These are phyloP conservation scores for Aplodontia rufa DNA, from an alignment of 2,113 vertebrate genomes.

Conservation along the genomic window DNA sequence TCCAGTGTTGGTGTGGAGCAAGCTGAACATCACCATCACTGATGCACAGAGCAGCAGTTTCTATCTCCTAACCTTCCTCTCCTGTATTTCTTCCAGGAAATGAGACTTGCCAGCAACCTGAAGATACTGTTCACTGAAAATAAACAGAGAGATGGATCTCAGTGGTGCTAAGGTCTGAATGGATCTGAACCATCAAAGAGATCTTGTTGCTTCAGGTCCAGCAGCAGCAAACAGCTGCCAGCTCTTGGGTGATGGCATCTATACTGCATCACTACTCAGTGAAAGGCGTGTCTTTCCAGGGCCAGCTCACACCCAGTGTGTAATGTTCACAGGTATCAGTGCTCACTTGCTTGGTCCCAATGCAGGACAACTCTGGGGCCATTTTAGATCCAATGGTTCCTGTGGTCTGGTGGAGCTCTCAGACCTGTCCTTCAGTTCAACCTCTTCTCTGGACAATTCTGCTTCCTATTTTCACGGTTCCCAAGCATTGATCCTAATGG, in stretches of 20 bases:
- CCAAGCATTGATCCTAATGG: background rate
- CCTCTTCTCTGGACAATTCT: background rate
- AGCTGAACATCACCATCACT: background rate
- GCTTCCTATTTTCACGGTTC: background rate
- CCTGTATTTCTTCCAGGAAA: background rate
- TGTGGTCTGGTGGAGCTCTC: background rate
- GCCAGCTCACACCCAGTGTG: background rate
- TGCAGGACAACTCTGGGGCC: background rate
- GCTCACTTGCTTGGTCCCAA: background rate
- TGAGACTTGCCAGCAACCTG: background rate
- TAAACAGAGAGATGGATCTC: background rate
- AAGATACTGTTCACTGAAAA: background rate
- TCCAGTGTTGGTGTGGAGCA: background rate
- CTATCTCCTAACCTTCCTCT: background rate
- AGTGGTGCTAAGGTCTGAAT: background rate
- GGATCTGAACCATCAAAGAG: background rate
- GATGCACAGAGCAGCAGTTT: background rate
- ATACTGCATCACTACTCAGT: background rate
- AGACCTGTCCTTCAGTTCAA: rapidly evolving
- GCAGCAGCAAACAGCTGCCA: background rate
- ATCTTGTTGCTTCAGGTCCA: background rate
- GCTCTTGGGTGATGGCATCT: background rate
- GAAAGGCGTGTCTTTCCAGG: background rate
- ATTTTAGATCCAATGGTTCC: background rate
- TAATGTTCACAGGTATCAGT: background rate